Conservation (phyloP, 2,797 vertebrate species). For the Champsocephalus gunnari region DNA sequence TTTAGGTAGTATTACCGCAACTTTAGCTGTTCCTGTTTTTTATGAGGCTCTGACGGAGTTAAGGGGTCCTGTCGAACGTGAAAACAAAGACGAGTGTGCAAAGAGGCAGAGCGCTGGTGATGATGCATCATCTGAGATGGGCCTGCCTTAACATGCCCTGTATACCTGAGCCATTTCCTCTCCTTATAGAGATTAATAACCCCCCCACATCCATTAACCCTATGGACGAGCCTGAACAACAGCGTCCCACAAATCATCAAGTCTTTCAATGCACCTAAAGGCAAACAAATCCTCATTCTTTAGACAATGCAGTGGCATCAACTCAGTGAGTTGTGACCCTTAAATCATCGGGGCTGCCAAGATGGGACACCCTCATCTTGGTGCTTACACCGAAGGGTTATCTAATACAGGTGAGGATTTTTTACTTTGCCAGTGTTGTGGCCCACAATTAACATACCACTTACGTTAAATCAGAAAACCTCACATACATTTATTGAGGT, state of each 20-base stretch:
- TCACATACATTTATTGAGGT: background rate
- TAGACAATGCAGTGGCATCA: constrained; percentile 39
- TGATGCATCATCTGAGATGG: constrained; percentile 37
- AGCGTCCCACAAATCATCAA: constrained; percentile 42
- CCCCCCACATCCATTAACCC: constrained; percentile 30
- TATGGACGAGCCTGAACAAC: constrained; percentile 24
- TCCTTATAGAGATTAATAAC: constrained; percentile 68
- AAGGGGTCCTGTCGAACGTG: constrained; percentile 37
- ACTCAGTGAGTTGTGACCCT: constrained; percentile 36
- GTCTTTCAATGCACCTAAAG: constrained; percentile 26
- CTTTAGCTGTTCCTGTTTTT: constrained; percentile 3
- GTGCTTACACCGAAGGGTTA: constrained; percentile 6
- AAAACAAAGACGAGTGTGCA: constrained; percentile 42
- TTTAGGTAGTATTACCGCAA: constrained; percentile 25
- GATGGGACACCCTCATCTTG: background rate
- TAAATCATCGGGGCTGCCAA: constrained; percentile 18
- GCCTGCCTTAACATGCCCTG: constrained; percentile 32
- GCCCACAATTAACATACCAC: background rate
- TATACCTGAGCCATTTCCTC: constrained; percentile 38
- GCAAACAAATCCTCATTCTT: constrained; percentile 34
- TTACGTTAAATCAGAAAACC: background rate
- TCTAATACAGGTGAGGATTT: background rate
- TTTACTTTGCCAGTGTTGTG: background rate
- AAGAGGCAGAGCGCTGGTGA: constrained; percentile 9
- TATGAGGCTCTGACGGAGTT: constrained; percentile 21